phyloP scores from a whole-genome alignment of 2,888 invertebrate species.

The Drosophila acutilabella region DNA sequence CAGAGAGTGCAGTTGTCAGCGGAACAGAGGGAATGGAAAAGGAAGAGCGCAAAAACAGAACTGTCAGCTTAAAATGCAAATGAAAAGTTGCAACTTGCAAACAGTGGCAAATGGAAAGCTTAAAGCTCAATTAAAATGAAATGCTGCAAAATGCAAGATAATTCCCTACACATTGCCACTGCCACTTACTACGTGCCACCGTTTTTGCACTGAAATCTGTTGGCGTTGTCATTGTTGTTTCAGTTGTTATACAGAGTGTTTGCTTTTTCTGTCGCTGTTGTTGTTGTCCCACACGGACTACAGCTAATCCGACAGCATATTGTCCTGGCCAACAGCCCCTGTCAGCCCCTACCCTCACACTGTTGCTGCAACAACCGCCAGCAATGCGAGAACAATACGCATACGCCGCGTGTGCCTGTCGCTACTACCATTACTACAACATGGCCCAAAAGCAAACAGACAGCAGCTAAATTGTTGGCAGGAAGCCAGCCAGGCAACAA shows the following conservation, averaged over 20 bases:
- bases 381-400: slow-evolving; percentile 66
- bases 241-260: slow-evolving; percentile 27
- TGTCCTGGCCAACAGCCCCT: slow-evolving; percentile 6
- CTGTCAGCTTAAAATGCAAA: slow-evolving; percentile 37
- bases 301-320: slow-evolving; percentile 75
- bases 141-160: slow-evolving; percentile 62
- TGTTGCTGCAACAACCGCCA: slow-evolving; percentile 27
- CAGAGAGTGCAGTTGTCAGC: too few relatives aligned
- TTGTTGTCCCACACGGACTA: slow-evolving; percentile 34
- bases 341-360: slow-evolving; percentile 20
- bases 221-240: slow-evolving; percentile 13
- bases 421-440: background rate
- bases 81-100: slow-evolving; percentile 17
- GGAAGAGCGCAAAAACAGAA: background rate
- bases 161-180: slow-evolving; percentile 56
- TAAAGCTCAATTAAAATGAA: slow-evolving; percentile 66
- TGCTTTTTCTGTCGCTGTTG: slow-evolving; percentile 8
- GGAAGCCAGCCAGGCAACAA: slow-evolving; percentile 63
- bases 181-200: slow-evolving; percentile 1
- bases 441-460: slow-evolving; percentile 51
- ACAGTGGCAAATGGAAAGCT: slow-evolving; percentile 34
- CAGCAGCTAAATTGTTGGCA: slow-evolving; percentile 74
- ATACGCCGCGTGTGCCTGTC: slow-evolving; percentile 60
- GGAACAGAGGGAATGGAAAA: background rate
- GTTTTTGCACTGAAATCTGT: slow-evolving; percentile 32